Evolutionary conservation across 2,888 invertebrate genomes (phyloP), one percentile per base, ranked within the genome.

Genomic region (Eurois occulta): DNA sequence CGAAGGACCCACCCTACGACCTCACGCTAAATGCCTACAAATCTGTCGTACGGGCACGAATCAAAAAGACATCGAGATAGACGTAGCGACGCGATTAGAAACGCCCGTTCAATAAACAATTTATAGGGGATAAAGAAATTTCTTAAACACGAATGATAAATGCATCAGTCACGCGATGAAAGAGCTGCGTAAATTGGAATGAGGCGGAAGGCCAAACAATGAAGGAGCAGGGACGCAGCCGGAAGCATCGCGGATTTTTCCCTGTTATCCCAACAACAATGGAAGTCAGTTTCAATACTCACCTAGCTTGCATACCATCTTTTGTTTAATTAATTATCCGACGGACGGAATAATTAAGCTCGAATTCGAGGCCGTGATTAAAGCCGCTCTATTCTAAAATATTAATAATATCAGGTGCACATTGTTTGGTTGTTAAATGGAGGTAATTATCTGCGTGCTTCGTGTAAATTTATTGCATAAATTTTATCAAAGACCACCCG

Each of bases 251-350:
- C 89, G 90, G 92, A 95, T 96, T 96, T 96, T 96, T 96, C 93
- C 92, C 93, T 93, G 94, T 92, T 94, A 93, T 94, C 90, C 93
- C 87, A 91, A 94, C 93, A 94, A 95, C 95, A 96, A 96, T 94
- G 88, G 93, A 85, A 92, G 90, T 90, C 90, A 88, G 90, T 92
- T 90, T 92, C 93, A 93, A 93, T 92, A 92, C 92, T 93, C 93
- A 93, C 92, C 93, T 94, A 92, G 91, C 90, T 91, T 92, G 92
- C 93, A 91, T 89, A 85, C 91, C 90, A 91, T 91, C 94, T 95
- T 95, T 96, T 96, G 95, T 95, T 93, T 93, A 94, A 95, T 95
- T 95, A 95, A 95, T 96, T 96, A 96, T 94, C 93, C 93, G 89
- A 92, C 93, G 93, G 93, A 94, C 91, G 91, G 91, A 95, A 95